Evolutionary conservation across 2,113 vertebrate genomes (phyloP).

Genomic region (Austrofundulus limnaeus): DNA sequence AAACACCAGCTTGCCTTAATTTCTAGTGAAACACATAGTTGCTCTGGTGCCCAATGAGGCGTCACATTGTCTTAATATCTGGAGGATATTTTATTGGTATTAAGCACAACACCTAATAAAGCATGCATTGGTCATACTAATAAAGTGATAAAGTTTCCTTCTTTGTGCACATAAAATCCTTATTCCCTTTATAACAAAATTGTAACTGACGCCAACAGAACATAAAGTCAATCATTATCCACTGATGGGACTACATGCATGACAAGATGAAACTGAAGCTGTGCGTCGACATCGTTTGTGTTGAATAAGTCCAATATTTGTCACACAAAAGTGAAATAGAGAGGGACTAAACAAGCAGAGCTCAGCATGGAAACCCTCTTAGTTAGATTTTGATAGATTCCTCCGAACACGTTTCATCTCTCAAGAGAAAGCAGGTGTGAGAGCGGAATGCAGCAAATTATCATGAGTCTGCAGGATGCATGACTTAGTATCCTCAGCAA

Average conservation of each 20-base stretch:
- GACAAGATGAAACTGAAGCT: slow-evolving; percentile 6
- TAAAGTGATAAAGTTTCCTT: neutral
- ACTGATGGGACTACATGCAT: slow-evolving; percentile 5
- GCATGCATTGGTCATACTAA: slow-evolving; percentile 10
- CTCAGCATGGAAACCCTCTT: slow-evolving; percentile 41
- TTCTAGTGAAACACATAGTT: slow-evolving; percentile 29
- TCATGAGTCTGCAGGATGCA: slow-evolving; percentile 52
- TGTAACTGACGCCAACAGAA: neutral
- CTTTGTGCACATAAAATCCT: neutral
- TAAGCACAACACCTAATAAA: slow-evolving; percentile 13
- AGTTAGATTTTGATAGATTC: slow-evolving; percentile 58
- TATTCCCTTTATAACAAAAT: neutral
- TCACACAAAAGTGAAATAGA: slow-evolving; percentile 38
- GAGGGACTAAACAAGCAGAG: slow-evolving; percentile 28
- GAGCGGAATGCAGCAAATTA: slow-evolving; percentile 53
- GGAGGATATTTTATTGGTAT: slow-evolving; percentile 32
- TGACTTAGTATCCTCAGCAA: slow-evolving; percentile 38
- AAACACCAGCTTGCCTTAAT: slow-evolving; percentile 21
- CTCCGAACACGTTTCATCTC: slow-evolving; percentile 56
- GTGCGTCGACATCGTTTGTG: slow-evolving; percentile 21
- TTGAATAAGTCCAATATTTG: slow-evolving; percentile 45
- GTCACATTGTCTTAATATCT: slow-evolving; percentile 36
- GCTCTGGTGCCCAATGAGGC: slow-evolving; percentile 42
- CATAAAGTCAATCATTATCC: slow-evolving; percentile 10
- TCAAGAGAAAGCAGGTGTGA: slow-evolving; percentile 53